Evolutionary conservation across 1,140 invertebrate genomes (phyloP).

Genomic region (Meteorus sp.): DNA sequence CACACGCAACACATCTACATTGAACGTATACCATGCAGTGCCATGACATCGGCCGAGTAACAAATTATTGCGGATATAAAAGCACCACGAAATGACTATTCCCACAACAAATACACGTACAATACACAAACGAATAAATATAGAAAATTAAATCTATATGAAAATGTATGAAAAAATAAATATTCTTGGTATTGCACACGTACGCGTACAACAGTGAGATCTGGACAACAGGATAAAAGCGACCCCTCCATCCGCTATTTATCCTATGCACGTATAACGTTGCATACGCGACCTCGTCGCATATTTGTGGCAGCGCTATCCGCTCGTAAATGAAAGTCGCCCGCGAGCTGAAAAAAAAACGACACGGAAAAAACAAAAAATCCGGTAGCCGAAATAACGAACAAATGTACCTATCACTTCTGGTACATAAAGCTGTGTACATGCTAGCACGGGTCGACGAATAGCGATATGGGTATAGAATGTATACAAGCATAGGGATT

Average conservation of each 20-base stretch:
- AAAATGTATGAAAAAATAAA: background rate
- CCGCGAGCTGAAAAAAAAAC: background rate
- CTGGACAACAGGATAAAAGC: background rate
- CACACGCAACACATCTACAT: too few species aligned
- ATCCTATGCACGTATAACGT: background rate
- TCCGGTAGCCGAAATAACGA: slow-evolving; percentile 21
- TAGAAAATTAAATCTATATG: too few species aligned
- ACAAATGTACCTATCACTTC: slow-evolving; percentile 28
- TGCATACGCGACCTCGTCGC: background rate
- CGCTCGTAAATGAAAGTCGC: slow-evolving; percentile 21
- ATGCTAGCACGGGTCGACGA: slow-evolving; percentile 12
- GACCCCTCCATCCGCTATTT: background rate
- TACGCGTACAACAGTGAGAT: background rate
- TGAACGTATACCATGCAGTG: too few species aligned
- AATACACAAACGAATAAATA: too few species aligned
- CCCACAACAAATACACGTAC: too few species aligned
- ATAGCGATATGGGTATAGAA: slow-evolving; percentile 1
- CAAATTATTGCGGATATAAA: slow-evolving; percentile 45
- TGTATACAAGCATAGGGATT: too few species aligned
- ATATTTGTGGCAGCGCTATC: slow-evolving; percentile 18
- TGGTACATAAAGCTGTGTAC: slow-evolving; percentile 22
- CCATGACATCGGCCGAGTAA: slow-evolving; percentile 12
- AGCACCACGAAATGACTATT: slow-evolving; percentile 38
- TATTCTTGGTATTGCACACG: background rate
- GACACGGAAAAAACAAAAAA: slow-evolving; percentile 20